phyloP scores from a whole-genome alignment of 1,140 invertebrate genomes.

The Diachasmimorpha longicaudata region DNA sequence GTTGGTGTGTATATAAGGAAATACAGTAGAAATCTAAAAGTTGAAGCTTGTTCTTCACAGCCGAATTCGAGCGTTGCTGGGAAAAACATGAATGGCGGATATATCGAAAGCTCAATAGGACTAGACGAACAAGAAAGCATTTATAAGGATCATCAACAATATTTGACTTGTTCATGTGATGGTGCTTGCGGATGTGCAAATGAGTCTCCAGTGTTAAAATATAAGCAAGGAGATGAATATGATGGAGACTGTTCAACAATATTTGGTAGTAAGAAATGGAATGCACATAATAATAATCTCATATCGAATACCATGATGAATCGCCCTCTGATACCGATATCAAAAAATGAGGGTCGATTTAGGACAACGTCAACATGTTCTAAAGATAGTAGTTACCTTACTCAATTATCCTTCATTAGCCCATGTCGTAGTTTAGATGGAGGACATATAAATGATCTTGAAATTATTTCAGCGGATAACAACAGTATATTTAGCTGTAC shows the following conservation, averaged over 20 bases:
- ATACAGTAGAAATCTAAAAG: slow-evolving; percentile 22
- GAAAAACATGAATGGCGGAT: slow-evolving; percentile 39
- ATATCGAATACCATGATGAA: slow-evolving; percentile 35
- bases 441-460: slow-evolving; percentile 39
- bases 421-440: slow-evolving; percentile 42
- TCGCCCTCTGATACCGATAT: slow-evolving; percentile 32
- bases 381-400: slow-evolving; percentile 41
- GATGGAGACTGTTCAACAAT: slow-evolving; percentile 31
- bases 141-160: neutral
- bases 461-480: slow-evolving; percentile 34
- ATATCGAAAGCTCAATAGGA: slow-evolving; percentile 26
- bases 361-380: slow-evolving; percentile 43
- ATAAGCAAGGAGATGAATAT: neutral
- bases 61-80: slow-evolving; percentile 42
- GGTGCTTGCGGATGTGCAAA: slow-evolving; percentile 55
- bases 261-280: slow-evolving; percentile 33
- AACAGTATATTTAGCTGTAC: no score
- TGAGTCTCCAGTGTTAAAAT: neutral
- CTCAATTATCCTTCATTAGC: slow-evolving; percentile 38
- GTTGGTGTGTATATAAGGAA: slow-evolving; percentile 46
- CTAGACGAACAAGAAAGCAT: slow-evolving; percentile 5
- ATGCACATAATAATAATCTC: slow-evolving; percentile 24
- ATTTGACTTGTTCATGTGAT: slow-evolving; percentile 42
- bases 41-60: slow-evolving; percentile 44
- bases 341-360: neutral